Base-by-base conservation (phyloP, 2,113 vertebrate species). In the Stomatorhinus ivindoensis region DNA sequence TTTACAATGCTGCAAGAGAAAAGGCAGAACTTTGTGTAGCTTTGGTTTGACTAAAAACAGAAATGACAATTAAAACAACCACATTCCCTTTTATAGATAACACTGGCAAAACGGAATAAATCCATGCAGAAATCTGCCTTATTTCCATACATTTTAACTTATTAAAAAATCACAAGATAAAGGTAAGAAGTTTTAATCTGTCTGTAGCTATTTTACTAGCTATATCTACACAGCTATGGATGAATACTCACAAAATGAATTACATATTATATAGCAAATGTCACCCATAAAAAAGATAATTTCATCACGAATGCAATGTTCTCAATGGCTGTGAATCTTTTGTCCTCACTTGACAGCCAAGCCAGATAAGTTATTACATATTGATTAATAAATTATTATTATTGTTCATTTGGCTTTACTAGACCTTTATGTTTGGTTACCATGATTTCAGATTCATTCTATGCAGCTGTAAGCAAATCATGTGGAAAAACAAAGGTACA, bases 11-110 rank as follows among this genome's bases (percentile, higher is more conserved):
- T 96, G 95, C 97, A 97, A 97, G 96, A 97, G 96, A 97, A 98
- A 98, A 99, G 98, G 98, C 98, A 99, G 98, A 99, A 98, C 97
- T 97, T 97, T 98, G 98, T 99, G 97, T 97, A 97, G 97, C 98
- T 99, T 99, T 99, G 98, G 98, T 99, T 99, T 99, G 97, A 98
- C 96, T 98, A 97, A 98, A 98, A 98, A 98, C 93, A 94, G 93
- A 95, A 95, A 94, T 93, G 93, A 94, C 93, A 92, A 88, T 95
- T 99, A 99, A 96, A 96, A 95, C 95, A 94, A 73, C 80, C 53
- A 95, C 92, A 93, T 94, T 89, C 93, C 91, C 94, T 94, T 95
- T 94, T 94, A 94, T 95, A 92, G 94, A 95, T 95, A 94, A 94
- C 91, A 93, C 93, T 91, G 82, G 92, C 93, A 88, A 92, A 90